Conservation (phyloP, 2,797 vertebrate genomes). For the Agapornis canus region DNA sequence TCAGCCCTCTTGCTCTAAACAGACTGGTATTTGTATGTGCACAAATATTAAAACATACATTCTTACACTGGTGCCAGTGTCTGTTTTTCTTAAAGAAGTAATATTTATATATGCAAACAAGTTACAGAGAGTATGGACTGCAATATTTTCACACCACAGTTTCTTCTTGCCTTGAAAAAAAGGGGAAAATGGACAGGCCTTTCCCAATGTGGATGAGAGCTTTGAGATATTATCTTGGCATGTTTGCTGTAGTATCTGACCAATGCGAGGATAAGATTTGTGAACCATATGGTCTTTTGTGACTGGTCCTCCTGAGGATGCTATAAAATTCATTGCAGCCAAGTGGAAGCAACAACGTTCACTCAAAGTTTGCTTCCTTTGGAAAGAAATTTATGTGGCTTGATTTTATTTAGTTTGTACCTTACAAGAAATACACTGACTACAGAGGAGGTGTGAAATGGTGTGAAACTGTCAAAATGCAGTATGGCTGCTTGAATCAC, state of each 20-base stretch:
- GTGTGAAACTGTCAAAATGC: background rate
- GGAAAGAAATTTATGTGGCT: background rate
- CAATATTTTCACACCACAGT: background rate
- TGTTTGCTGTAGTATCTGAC: background rate
- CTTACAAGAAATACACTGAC: background rate
- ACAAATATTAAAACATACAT: conserved; percentile 27
- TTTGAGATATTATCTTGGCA: background rate
- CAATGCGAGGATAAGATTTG: background rate
- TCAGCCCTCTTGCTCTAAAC: conserved; percentile 8
- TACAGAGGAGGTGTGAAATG: background rate
- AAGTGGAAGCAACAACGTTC: background rate
- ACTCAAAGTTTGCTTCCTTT: background rate
- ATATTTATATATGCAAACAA: conserved; percentile 51
- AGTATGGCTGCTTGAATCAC: background rate
- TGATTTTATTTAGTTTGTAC: background rate
- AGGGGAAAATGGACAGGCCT: background rate
- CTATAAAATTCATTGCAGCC: background rate
- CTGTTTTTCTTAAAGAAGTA: conserved; percentile 43
- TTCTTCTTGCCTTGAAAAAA: background rate
- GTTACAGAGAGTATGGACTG: conserved; percentile 6
- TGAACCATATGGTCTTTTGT: background rate
- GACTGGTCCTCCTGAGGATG: background rate
- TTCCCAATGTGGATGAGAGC: background rate
- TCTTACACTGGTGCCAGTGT: conserved; percentile 32
- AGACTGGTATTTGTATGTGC: conserved; percentile 49